Conservation (phyloP, 2,113 vertebrate genomes). For the Phrynocephalus versicolor region DNA sequence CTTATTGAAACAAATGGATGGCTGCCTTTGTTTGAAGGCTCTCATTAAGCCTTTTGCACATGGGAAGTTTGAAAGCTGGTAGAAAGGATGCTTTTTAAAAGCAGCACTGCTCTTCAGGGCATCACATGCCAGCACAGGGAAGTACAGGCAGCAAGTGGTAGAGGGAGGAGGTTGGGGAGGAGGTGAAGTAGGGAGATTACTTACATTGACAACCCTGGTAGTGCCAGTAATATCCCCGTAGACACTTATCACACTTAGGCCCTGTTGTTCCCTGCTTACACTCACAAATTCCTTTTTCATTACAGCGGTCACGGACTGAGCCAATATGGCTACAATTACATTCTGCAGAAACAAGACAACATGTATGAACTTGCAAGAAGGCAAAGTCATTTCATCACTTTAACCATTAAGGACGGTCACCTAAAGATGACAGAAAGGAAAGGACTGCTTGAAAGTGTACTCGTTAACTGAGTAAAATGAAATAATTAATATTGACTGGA, state of each 20-base stretch:
- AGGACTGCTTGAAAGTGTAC: constrained; percentile 25
- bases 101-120: constrained; percentile 60
- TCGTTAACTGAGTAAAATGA: constrained; percentile 37
- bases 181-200: constrained; percentile 79
- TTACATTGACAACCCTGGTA: constrained; percentile 96
- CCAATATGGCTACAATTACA: constrained; percentile 98
- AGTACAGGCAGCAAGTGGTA: constrained; percentile 65
- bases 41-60: not conserved
- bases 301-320: constrained; percentile 96
- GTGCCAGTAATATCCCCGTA: constrained; percentile 97
- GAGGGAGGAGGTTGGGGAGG: not conserved
- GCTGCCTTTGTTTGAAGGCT: constrained; percentile 31
- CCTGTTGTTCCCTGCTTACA: constrained; percentile 97
- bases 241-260: constrained; percentile 96
- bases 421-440: constrained; percentile 53
- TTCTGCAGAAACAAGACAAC: constrained; percentile 96
- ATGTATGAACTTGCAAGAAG: constrained; percentile 81
- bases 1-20: constrained; percentile 2
- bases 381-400: constrained; percentile 58
- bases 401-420: constrained; percentile 65
- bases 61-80: constrained; percentile 41
- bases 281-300: constrained; percentile 98
- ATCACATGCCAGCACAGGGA: constrained; percentile 66
- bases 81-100: constrained; percentile 33
- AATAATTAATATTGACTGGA: not conserved